Base-by-base conservation (phyloP, 2,888 invertebrate genomes). In the Eristalis intricaria region DNA sequence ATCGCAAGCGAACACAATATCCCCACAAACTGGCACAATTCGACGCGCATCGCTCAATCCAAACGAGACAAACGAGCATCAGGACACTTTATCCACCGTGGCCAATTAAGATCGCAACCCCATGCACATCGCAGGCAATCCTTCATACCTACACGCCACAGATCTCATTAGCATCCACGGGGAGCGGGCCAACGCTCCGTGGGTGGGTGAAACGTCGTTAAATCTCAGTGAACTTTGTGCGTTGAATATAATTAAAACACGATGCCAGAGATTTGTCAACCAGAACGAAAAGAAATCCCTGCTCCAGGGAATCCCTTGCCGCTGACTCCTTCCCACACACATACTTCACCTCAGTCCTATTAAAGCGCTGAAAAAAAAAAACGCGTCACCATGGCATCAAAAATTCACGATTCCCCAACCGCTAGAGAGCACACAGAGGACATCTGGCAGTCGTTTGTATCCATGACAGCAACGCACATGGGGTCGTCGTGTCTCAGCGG, bases 351-450 rank as follows among this genome's bases (percentile, higher is more conserved):
- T 50, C 7, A 0, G 8, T 19, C 13, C 11, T 11, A 8, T 60
- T 26, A 26, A 79, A 69, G 40, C 63, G 63, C 58, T 56, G 32
- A 32, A 32, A 15, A 74, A n/a, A 19, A 56, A 58, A n/a, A 60
- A 61, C 68, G 26, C 26, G 56, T 81, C 63, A 58, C 74, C 81
- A 81, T 81, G 69, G 63, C 68, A 81, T 81, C 68, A 81, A 69
- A 75, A 75, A 81, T 81, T 81, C 81, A 81, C 74, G 81, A 74
- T 63, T 75, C 64, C 50, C 56, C 56, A 43, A 66, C 70, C 70
- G 56, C 43, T 15, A 63, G 43, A 29, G n/a, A 26, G 68, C 66
- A 69, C 69, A 80, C 69, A 56, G 63, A 58, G 69, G 69, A 63
- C 81, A 81, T 81, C 81, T 75, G 81, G 43, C 32, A 75, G 63